Base-by-base conservation (phyloP, 2,113 vertebrate species). In the Rhizomys pruinosus region DNA sequence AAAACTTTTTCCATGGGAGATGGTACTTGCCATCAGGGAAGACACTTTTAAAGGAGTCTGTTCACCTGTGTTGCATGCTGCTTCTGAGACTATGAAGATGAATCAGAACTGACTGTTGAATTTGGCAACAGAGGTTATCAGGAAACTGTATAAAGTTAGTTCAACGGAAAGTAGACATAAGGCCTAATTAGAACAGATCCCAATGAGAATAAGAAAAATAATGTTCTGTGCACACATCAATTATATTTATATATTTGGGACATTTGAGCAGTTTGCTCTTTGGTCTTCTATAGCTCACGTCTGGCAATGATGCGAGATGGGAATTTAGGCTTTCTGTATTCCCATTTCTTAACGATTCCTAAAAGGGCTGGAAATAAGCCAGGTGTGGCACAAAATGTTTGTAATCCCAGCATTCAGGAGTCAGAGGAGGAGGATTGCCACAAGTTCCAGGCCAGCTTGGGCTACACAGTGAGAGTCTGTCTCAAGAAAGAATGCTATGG, bases 31-130 rank as follows among this genome's bases (percentile, higher is more conserved):
- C 52, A n/a, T 29, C 42, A 66, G 73, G 23, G 82, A 59, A 64
- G 17, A 71, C 27, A 32, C 3, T 44, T 80, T 90, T 94, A 10
- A 32, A 79, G 73, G 32, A n/a, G 39, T 22, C 3, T 77, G n/a
- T 72, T 29, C 11, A 20, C 20, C 4, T 44, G 23, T 63, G 34
- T 37, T 27, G 39, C 8, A 42, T 44, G 47, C 47, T 44, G 47
- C 47, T 94, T 42, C 76, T 94, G 76, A 87, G 76, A 80, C 1
- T 52, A 19, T 61, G 15, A 87, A 42, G 68, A 87, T 59, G 68
- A 68, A 52, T 69, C 25, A 73, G 69, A 87, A 22, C 29, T 25
- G n/a, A 84, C 44, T 34, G n/a, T 15, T 84, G 79, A 84, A 7
- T 32, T 72, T 79, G 12, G 52, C 57, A 37, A 1, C 23, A 68